Conservation (phyloP, 2,888 invertebrate species). For the Drosophila pseudotalamancana region DNA sequence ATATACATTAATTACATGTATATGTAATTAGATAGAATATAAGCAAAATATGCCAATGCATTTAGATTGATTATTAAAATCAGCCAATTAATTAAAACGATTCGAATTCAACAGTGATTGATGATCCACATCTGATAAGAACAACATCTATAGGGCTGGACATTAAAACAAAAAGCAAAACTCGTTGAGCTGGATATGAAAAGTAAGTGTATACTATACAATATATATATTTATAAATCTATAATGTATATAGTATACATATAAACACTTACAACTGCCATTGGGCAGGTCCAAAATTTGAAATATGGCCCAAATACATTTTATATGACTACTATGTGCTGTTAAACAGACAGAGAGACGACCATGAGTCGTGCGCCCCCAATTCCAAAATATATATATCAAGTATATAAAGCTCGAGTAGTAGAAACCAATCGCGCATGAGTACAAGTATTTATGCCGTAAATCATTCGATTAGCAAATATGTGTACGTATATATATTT, state of each 20-base stretch:
- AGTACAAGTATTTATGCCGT: constrained; percentile 28
- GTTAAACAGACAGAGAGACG: constrained; percentile 1
- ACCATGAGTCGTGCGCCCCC: constrained; percentile 17
- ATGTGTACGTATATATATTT: constrained; percentile 24
- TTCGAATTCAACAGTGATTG: constrained; percentile 26
- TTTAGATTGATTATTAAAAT: no score
- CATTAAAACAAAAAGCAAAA: no score
- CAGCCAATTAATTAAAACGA: constrained; percentile 26
- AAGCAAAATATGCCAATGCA: no score
- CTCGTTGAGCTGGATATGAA: constrained; percentile 18
- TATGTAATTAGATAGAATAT: neutral
- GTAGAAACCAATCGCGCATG: constrained; percentile 8
- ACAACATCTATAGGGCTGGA: constrained; percentile 6
- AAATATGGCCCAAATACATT: constrained; percentile 33
- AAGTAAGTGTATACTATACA: neutral
- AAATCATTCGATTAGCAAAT: constrained; percentile 62
- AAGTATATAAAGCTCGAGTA: constrained; percentile 1
- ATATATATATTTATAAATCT: neutral
- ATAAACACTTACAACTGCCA: neutral
- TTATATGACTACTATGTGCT: constrained; percentile 16
- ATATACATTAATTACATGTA: neutral
- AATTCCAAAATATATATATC: constrained; percentile 12
- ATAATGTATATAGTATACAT: no score
- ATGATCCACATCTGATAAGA: constrained; percentile 40
- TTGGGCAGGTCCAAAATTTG: neutral